A percentile compares a stretch with the other conserved stretches of the same genome.
Evolutionary conservation across 2,888 invertebrate species (phyloP).

Genomic region (Erebia ligea): DNA sequence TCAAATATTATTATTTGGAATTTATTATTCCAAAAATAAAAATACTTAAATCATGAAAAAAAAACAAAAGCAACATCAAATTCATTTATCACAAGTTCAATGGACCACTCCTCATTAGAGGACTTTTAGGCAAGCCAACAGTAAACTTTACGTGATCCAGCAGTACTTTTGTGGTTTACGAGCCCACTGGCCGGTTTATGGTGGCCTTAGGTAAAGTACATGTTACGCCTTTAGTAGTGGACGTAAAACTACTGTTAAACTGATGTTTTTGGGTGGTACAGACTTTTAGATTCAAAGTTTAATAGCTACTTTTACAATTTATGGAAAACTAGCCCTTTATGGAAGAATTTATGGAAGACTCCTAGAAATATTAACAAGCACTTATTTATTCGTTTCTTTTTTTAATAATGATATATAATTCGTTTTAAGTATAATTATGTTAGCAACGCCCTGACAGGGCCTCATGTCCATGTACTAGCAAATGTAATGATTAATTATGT

Average conservation of each 20-base stretch:
- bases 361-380: no score
- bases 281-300: background rate
- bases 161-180: conserved; percentile 7
- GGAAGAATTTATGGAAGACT: no score
- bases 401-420: no score
- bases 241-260: conserved; percentile 23
- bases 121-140: conserved; percentile 2
- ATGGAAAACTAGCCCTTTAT: background rate
- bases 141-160: background rate
- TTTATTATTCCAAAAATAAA: background rate
- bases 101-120: background rate
- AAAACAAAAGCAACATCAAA: background rate
- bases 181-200: conserved; percentile 25
- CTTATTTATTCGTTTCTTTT: no score
- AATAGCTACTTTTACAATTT: background rate
- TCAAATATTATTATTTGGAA: background rate
- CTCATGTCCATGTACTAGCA: no score
- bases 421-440: no score
- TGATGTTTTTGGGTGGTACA: background rate
- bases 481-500: no score
- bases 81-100: background rate
- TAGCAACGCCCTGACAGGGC: no score
- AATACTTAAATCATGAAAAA: background rate
- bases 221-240: conserved; percentile 27
- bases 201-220: conserved; percentile 22